phyloP scores from a whole-genome alignment of 1,140 invertebrate genomes.

The Carcinoscorpius rotundicauda region DNA sequence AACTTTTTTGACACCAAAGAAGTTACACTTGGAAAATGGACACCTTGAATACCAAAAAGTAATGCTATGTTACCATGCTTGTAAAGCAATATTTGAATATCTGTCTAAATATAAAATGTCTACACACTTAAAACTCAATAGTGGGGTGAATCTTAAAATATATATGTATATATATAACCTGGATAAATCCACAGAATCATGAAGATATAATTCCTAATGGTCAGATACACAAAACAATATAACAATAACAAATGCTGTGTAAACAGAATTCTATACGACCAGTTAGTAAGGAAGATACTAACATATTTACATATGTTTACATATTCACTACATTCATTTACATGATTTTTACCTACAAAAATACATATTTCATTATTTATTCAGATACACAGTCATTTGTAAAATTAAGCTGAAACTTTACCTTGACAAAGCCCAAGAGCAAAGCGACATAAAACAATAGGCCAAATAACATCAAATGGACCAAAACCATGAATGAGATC shows the following conservation, averaged over 20 bases:
- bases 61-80: too few relatives aligned
- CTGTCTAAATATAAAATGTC: constrained; percentile 6
- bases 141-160: not conserved
- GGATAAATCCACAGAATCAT: too few relatives aligned
- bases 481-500: constrained; percentile 42
- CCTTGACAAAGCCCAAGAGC: constrained; percentile 56
- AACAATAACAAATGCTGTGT: too few relatives aligned
- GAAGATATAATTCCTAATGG: too few relatives aligned
- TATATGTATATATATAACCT: not conserved
- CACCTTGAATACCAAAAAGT: constrained; percentile 29
- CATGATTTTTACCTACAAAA: not conserved
- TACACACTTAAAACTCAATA: not conserved
- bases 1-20: constrained; percentile 54
- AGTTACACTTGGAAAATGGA: constrained; percentile 59
- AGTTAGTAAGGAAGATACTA: too few relatives aligned
- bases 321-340: not conserved
- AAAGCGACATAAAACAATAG: constrained; percentile 48
- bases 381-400: too few relatives aligned
- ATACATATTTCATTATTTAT: too few relatives aligned
- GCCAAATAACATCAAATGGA: constrained; percentile 43
- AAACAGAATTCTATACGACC: too few relatives aligned
- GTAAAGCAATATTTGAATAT: not conserved
- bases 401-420: constrained; percentile 16
- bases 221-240: too few relatives aligned
- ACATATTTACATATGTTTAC: too few relatives aligned